Conservation (phyloP, 1,140 invertebrate genomes). For the Nephila pilipes region DNA sequence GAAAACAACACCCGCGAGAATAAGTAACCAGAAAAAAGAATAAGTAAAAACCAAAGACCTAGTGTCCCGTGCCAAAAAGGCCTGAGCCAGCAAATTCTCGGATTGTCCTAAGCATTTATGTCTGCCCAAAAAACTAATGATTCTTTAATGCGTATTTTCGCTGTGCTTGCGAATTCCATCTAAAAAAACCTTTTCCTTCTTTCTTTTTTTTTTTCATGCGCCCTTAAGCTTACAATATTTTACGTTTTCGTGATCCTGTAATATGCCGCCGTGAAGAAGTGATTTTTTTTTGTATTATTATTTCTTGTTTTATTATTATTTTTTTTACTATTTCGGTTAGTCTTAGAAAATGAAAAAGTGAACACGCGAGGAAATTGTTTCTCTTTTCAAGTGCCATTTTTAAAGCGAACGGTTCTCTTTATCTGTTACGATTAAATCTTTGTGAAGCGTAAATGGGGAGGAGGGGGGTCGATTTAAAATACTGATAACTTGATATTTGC, state of each 20-base stretch:
- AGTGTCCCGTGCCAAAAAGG: slow-evolving; percentile 19
- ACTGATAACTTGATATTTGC: neutral
- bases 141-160: slow-evolving; percentile 74
- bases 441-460: neutral
- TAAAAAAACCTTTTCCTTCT: neutral
- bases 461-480: slow-evolving; percentile 28
- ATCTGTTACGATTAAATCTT: neutral
- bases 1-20: slow-evolving; percentile 44
- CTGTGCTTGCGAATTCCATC: slow-evolving; percentile 60
- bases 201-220: neutral
- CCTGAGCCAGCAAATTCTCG: slow-evolving; percentile 65
- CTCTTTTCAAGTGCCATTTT: neutral
- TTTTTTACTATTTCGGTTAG: slow-evolving; percentile 25
- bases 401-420: neutral
- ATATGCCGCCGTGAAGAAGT: slow-evolving; percentile 24
- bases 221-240: slow-evolving; percentile 70
- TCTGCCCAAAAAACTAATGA: slow-evolving; percentile 72
- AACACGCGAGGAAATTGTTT: slow-evolving; percentile 63
- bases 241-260: slow-evolving; percentile 68
- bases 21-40: slow-evolving; percentile 26
- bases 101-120: slow-evolving; percentile 71
- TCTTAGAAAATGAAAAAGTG: slow-evolving; percentile 51
- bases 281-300: neutral
- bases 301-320: neutral
- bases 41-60: slow-evolving; percentile 33